Evolutionary conservation across 1,140 invertebrate species (phyloP), one percentile per base, ranked within the genome.

Genomic region (Danaus melanippus): DNA sequence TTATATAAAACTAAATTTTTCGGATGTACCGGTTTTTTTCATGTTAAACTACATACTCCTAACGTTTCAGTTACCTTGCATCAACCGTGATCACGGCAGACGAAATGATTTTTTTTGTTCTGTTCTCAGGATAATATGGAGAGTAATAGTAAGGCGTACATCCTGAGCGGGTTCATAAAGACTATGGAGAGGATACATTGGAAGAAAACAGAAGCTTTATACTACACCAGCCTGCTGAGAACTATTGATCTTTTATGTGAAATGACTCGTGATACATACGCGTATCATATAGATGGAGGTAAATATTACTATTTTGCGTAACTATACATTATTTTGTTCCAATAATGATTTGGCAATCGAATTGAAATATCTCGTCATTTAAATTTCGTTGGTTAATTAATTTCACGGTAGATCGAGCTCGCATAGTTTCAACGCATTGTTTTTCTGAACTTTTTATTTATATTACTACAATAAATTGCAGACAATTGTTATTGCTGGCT

Each of bases 271-370:
- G 94, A 96, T 69, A 88, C 77, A 47, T 97, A 95, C 86, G 90
- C 91, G 1, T 96, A 97, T 80, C 92, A 94, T 68, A 89, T 97
- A 53, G 92, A 93, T 57, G 90, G 92, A 91, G 92, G 95, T 94
- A 86, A 11, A 57, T 53, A 44, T 1, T 2, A 9, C 45, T 51
- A 46, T 66, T 70, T 76, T 44, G 76, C 74, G 11, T 50, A 10
- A 1, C 10, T 11, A 15, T 41, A 50, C 40, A 15, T 15, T 15
- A 15, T 15, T 15, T 15, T 15, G 15, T 15, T 15, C 15, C 15
- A 15, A 3, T 15, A 1, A 15, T 15, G 15, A 15, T 15, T 15
- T 15, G 1, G 15, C 15, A 15, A 15, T 15, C 15, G 15, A 15
- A 15, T 15, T 15, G 15, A 15, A 15, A 15, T 15, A 15, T 15